phyloP scores from a whole-genome alignment of 2,797 vertebrate genomes.

The Amblyopsis hoosieri region DNA sequence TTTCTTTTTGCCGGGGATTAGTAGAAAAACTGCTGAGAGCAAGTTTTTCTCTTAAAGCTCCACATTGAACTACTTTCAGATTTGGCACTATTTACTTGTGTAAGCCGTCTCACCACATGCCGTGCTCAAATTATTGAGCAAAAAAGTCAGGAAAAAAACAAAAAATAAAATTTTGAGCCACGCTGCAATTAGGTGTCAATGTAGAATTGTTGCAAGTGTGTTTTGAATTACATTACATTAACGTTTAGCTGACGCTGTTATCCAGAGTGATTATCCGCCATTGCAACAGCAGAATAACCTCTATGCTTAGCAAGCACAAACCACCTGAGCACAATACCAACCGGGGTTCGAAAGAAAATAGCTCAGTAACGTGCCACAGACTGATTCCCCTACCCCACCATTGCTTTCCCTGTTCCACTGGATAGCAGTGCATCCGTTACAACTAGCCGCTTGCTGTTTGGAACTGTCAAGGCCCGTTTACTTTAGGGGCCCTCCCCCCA shows the following conservation, averaged over 20 bases:
- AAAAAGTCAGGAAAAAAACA: neutral
- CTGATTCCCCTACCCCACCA: neutral
- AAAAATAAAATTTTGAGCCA: neutral
- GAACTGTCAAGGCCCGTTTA: constrained; percentile 15
- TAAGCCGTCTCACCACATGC: constrained; percentile 1
- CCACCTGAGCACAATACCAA: neutral
- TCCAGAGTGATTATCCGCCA: neutral
- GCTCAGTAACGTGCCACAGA: neutral
- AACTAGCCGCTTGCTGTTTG: constrained; percentile 6
- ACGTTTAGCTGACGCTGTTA: neutral
- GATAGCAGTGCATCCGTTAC: constrained; percentile 19
- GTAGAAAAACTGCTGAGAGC: constrained; percentile 48
- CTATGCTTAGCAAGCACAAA: too few species aligned
- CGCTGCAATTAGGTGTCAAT: neutral
- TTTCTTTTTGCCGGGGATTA: constrained; percentile 22
- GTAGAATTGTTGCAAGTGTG: neutral
- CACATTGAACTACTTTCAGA: constrained; percentile 40
- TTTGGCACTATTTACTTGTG: constrained; percentile 23
- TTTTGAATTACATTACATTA: too few species aligned
- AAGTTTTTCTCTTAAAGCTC: constrained; percentile 47
- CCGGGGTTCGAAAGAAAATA: too few species aligned
- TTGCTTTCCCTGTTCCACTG: neutral
- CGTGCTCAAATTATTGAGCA: constrained; percentile 1
- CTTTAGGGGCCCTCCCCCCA: constrained; percentile 15
- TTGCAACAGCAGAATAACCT: neutral